Percentiles rank a stretch among this genome's conserved stretches.
Evolutionary conservation across 2,888 invertebrate species (phyloP).

Genomic region (Drosophila yooni): DNA sequence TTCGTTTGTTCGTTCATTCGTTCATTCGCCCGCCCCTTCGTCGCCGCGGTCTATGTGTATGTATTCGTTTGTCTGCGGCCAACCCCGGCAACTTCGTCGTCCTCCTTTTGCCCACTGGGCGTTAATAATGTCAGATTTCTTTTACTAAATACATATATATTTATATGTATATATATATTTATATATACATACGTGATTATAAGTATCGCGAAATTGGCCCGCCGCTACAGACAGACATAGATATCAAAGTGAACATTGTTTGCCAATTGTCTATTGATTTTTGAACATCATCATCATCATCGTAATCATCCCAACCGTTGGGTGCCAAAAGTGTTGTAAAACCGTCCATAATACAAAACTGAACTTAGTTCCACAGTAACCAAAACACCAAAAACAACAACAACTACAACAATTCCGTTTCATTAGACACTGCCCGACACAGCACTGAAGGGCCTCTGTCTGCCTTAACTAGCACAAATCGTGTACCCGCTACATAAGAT

Average conservation of each 20-base stretch:
- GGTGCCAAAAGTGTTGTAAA: constrained; percentile 71
- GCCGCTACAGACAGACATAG: constrained; percentile 27
- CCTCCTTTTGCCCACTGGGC: constrained; percentile 46
- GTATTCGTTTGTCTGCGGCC: constrained; percentile 75
- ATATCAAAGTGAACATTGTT: constrained; percentile 45
- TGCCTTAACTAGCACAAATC: constrained; percentile 65
- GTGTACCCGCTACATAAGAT: constrained; percentile 6
- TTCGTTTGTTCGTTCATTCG: neutral
- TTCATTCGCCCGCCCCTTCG: constrained; percentile 36
- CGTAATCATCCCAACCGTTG: constrained; percentile 29
- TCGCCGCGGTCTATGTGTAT: constrained; percentile 60
- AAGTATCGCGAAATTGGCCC: constrained; percentile 48
- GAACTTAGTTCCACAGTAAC: constrained; percentile 68
- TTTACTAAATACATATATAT: constrained; percentile 7
- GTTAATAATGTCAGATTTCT: constrained; percentile 53
- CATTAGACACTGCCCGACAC: constrained; percentile 60
- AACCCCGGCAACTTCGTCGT: constrained; percentile 53
- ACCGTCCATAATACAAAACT: constrained; percentile 63
- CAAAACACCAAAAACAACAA: constrained; percentile 34
- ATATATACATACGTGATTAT: constrained; percentile 36
- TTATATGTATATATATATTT: constrained; percentile 1
- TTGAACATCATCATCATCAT: constrained; percentile 22
- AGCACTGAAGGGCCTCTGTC: constrained; percentile 52
- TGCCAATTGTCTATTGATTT: constrained; percentile 62
- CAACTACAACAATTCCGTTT: constrained; percentile 67